Percentiles rank a stretch among this genome's conserved stretches.
Conservation (phyloP, 2,888 invertebrate genomes). For the Selenia dentaria region DNA sequence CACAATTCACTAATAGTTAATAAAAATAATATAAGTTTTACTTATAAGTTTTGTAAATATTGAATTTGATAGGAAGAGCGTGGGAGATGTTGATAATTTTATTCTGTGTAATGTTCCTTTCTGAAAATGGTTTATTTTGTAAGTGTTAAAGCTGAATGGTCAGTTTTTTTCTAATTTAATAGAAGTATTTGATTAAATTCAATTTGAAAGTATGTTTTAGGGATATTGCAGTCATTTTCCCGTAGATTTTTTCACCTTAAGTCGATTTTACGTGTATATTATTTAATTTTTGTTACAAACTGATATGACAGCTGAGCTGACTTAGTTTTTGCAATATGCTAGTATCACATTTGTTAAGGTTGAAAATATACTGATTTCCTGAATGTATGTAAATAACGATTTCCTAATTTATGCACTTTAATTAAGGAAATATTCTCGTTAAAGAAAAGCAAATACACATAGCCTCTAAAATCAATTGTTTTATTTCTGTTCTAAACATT, state of each 20-base stretch:
- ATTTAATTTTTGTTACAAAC: constrained; percentile 8
- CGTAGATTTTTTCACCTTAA: no score
- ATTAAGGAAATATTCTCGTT: constrained; percentile 59
- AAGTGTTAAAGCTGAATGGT: constrained; percentile 28
- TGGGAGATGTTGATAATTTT: constrained; percentile 37
- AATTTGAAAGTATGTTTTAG: constrained; percentile 1
- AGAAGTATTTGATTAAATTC: neutral
- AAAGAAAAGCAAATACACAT: constrained; percentile 65
- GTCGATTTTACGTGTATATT: no score
- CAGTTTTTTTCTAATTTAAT: constrained; percentile 14
- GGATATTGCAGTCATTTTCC: no score
- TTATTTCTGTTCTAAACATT: constrained; percentile 53
- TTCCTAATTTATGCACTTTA: constrained; percentile 80
- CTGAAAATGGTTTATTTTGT: constrained; percentile 35
- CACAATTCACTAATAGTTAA: constrained; percentile 73
- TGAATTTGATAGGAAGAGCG: constrained; percentile 35
- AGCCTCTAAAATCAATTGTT: constrained; percentile 50
- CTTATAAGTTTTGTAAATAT: constrained; percentile 60
- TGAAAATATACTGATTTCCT: constrained; percentile 35
- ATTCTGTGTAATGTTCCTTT: constrained; percentile 54
- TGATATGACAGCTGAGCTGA: constrained; percentile 44
- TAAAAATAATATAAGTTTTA: constrained; percentile 12
- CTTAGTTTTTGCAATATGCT: constrained; percentile 23
- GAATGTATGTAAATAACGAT: constrained; percentile 69
- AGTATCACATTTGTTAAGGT: constrained; percentile 27